Evolutionary conservation across 1,140 invertebrate genomes (phyloP), one percentile per base, ranked within the genome.

Genomic region (Globodera rostochiensis): DNA sequence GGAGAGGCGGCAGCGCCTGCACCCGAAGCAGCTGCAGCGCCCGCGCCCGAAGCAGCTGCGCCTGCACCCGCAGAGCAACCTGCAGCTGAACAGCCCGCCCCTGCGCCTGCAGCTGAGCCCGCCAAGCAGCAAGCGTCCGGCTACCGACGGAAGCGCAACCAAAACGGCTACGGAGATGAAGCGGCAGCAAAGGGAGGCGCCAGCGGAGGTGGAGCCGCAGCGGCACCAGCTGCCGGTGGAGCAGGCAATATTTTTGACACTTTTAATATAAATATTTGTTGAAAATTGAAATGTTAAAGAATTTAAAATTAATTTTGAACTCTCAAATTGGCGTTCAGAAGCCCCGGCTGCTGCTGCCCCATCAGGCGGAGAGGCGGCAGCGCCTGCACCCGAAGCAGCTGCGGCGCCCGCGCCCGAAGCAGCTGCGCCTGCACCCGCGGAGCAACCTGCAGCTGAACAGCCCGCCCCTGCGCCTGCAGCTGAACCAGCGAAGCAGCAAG

Each of bases 101-200:
- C 74, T 15, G 50, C 64, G 36, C 64, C 50, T 75, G 50, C 74
- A 5, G 49, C 75, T 45, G 49, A 60, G 15, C 49, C 75, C 0
- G 50, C 73, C 46, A 53, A 53, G 53, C 53, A 53, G 15, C 73
- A 74, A 47, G 75, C 75, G 13, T 66, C 57, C 36, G 75, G 75
- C 0, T 77, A 77, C 75, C 46, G 75, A 6, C 49, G 60, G 25
- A 77, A 77, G 46, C 75, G 75, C 49, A 53, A 47, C 19, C 75
- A 77, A 15, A 77, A 77, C n/a, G 53, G 75, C 8, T 77, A 77
- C 8, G 75, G 75, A 21, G 75, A 77, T 64, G 75, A 77, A 45
- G 75, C 67, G 9, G 19, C 71, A 11, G 78, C 67, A 15, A 13
- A 13, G n/a, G 60, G 13, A 15, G 60, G 13, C 25, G 77, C 77